Conservation (phyloP, 1,140 invertebrate genomes). For the Zaprionus inermis region DNA sequence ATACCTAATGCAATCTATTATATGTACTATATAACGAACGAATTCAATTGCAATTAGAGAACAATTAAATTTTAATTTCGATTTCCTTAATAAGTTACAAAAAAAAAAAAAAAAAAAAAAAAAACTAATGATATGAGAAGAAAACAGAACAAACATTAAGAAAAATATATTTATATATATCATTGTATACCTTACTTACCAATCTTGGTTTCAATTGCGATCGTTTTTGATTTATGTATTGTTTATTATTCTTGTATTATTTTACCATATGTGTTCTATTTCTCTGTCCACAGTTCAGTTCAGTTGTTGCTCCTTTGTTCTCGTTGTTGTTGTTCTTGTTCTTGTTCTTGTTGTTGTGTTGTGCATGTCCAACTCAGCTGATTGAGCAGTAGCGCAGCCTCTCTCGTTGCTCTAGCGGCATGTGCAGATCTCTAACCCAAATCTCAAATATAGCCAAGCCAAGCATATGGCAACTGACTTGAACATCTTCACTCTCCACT, state of each 20-base stretch:
- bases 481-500: conserved; percentile 12
- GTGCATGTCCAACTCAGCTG: conserved; percentile 42
- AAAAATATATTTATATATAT: conserved; percentile 70
- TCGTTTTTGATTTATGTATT: conserved; percentile 48
- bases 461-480: conserved; percentile 9
- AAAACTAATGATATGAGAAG: conserved; percentile 12
- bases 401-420: conserved; percentile 37
- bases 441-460: background rate
- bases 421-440: conserved; percentile 35
- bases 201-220: conserved; percentile 70
- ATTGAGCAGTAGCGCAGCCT: conserved; percentile 17
- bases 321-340: conserved; percentile 4
- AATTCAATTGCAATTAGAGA: conserved; percentile 42
- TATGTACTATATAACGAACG: conserved; percentile 22
- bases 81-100: conserved; percentile 76
- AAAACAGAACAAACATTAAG: conserved; percentile 48
- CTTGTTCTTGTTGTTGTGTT: conserved; percentile 29
- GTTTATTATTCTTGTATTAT: conserved; percentile 33
- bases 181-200: conserved; percentile 66
- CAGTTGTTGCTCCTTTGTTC: conserved; percentile 18
- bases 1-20: conserved; percentile 13
- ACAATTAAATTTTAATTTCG: conserved; percentile 57
- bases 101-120: conserved; percentile 36
- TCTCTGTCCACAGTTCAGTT: conserved; percentile 40
- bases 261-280: conserved; percentile 1